Conservation (phyloP, 1,140 invertebrate genomes). For the Druon quercuslanigerum region DNA sequence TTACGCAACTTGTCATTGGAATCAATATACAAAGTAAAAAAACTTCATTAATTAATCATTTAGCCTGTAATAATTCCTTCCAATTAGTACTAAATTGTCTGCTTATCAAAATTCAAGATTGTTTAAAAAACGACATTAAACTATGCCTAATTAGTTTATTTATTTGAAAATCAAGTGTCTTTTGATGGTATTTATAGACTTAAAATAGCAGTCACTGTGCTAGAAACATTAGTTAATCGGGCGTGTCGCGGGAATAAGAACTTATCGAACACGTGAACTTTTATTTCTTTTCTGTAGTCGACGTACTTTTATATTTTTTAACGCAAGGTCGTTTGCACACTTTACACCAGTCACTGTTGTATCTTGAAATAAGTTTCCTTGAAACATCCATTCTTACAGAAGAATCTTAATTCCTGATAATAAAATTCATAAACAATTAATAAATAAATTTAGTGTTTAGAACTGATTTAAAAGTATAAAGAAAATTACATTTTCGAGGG, state of each 20-base stretch:
- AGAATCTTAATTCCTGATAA: too few species aligned
- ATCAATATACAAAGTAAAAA: slow-evolving; percentile 7
- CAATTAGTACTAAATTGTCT: neutral
- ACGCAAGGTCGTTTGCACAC: neutral
- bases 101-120: too few species aligned
- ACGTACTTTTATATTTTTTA: neutral
- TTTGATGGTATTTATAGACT: neutral
- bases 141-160: too few species aligned
- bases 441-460: too few species aligned
- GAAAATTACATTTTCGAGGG: too few species aligned
- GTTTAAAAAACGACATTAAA: too few species aligned
- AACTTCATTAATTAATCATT: neutral
- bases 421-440: too few species aligned
- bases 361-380: neutral
- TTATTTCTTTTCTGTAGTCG: neutral
- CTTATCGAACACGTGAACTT: slow-evolving; percentile 18
- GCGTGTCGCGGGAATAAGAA: slow-evolving; percentile 8
- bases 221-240: neutral
- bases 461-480: too few species aligned
- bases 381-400: neutral
- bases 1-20: neutral
- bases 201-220: neutral
- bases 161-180: too few species aligned
- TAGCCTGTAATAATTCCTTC: neutral
- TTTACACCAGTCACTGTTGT: slow-evolving; percentile 10